Evolutionary conservation across 2,113 vertebrate species (phyloP).

Genomic region (Catharus minimus): DNA sequence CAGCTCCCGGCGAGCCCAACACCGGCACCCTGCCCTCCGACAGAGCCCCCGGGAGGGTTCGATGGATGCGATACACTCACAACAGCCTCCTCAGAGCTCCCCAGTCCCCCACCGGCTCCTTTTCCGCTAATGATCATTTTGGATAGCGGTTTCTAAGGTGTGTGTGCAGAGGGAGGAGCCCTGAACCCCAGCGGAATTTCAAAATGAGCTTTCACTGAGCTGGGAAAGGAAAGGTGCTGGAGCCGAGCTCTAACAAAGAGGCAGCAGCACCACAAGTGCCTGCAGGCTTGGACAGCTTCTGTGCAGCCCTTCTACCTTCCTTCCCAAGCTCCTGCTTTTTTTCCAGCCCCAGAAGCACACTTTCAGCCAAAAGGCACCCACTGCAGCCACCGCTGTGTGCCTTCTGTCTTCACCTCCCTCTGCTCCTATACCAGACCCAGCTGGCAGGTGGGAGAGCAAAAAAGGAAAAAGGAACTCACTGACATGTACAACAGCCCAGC

Average conservation of each 20-base stretch:
- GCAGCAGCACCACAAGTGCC: neutral
- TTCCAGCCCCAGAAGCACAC: neutral
- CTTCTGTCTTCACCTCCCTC: rapidly evolving
- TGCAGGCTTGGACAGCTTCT: neutral
- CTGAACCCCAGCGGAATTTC: neutral
- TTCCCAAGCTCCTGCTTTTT: neutral
- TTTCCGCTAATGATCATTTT: neutral
- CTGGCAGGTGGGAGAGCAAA: neutral
- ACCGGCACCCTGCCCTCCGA: neutral
- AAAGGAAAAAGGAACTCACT: neutral
- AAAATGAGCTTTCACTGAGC: neutral
- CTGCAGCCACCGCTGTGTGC: neutral
- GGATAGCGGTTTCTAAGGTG: neutral
- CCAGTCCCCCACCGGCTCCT: neutral
- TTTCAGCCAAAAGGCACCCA: neutral
- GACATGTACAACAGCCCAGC: neutral
- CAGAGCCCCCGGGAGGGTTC: neutral
- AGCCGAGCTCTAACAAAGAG: neutral
- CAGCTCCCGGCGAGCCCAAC: neutral
- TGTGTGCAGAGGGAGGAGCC: neutral
- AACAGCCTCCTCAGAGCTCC: neutral
- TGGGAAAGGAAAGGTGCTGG: neutral
- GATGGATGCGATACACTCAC: rapidly evolving
- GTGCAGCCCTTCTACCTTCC: neutral
- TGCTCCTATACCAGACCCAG: neutral